These are phyloP conservation scores for Lophura nycthemera DNA, from an alignment of 2,113 vertebrate species.

Conservation along the genomic window DNA sequence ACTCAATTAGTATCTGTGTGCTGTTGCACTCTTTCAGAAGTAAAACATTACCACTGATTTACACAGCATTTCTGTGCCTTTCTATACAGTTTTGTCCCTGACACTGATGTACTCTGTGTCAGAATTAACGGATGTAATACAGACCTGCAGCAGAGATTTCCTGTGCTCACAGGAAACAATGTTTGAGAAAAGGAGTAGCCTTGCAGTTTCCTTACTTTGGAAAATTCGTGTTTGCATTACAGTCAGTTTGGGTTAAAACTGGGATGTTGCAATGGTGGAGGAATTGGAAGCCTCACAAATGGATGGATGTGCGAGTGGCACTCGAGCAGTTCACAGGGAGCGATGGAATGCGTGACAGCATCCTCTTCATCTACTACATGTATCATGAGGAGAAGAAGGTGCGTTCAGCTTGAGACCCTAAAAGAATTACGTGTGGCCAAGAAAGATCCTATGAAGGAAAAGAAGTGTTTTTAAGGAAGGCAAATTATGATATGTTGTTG, in stretches of 20 bases:
- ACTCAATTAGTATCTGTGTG: neutral
- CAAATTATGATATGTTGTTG: rapidly evolving
- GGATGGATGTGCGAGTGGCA: conserved; percentile 92
- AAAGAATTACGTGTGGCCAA: neutral
- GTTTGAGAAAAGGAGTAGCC: neutral
- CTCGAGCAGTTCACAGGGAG: conserved; percentile 94
- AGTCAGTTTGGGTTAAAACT: conserved; percentile 98
- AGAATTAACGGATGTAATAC: neutral
- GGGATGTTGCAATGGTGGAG: conserved; percentile 96
- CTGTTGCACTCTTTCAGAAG: neutral
- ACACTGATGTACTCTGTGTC: neutral
- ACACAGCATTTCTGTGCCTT: neutral
- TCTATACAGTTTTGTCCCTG: neutral
- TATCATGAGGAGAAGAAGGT: conserved; percentile 96
- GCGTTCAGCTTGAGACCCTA: neutral
- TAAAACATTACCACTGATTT: neutral
- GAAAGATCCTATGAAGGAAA: neutral
- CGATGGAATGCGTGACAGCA: conserved; percentile 91
- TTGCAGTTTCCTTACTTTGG: neutral
- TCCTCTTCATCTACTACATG: conserved; percentile 96
- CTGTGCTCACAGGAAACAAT: neutral
- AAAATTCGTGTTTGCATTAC: neutral
- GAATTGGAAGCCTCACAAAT: conserved; percentile 94
- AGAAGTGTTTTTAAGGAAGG: neutral
- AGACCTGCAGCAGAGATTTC: neutral